Percentiles rank a stretch among this genome's conserved stretches.
These are phyloP conservation scores for Solea senegalensis DNA, from an alignment of 2,113 vertebrate species.

Conservation along the genomic window DNA sequence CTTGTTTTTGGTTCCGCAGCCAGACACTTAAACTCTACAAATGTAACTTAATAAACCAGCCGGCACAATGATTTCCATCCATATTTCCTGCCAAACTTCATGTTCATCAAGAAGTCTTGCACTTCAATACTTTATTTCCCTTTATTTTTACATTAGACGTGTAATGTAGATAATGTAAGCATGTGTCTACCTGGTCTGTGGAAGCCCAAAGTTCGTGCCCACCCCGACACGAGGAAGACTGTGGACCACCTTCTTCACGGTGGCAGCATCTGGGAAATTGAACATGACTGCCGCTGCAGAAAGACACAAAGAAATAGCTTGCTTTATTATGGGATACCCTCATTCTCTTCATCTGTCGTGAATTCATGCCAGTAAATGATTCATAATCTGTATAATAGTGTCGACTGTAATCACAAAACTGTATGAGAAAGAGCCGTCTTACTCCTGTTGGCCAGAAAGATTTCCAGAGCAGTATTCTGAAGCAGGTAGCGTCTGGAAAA, in stretches of 20 bases:
- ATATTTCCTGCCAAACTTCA: too few relatives aligned
- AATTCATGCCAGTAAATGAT: background rate
- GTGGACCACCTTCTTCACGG: slow-evolving; percentile 96
- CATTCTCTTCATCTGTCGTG: background rate
- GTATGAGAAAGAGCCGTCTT: slow-evolving; percentile 42
- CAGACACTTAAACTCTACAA: background rate
- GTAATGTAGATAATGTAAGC: background rate
- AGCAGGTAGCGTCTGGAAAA: slow-evolving; percentile 96
- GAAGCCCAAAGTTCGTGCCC: slow-evolving; percentile 93
- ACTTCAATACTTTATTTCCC: too few relatives aligned
- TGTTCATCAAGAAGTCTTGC: too few relatives aligned
- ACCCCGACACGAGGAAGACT: slow-evolving; percentile 95
- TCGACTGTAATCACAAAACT: background rate
- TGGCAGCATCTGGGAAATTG: slow-evolving; percentile 93
- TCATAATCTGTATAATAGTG: background rate
- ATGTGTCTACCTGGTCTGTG: slow-evolving; percentile 89
- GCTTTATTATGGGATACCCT: background rate
- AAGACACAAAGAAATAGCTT: background rate
- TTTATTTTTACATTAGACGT: too few relatives aligned
- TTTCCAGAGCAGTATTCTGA: slow-evolving; percentile 95
- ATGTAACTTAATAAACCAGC: background rate
- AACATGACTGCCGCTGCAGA: slow-evolving; percentile 94
- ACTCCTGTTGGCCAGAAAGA: slow-evolving; percentile 99
- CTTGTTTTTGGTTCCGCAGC: background rate
- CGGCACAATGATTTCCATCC: background rate